Evolutionary conservation across 1,140 invertebrate genomes (phyloP).

Genomic region (Goniozus legneri): DNA sequence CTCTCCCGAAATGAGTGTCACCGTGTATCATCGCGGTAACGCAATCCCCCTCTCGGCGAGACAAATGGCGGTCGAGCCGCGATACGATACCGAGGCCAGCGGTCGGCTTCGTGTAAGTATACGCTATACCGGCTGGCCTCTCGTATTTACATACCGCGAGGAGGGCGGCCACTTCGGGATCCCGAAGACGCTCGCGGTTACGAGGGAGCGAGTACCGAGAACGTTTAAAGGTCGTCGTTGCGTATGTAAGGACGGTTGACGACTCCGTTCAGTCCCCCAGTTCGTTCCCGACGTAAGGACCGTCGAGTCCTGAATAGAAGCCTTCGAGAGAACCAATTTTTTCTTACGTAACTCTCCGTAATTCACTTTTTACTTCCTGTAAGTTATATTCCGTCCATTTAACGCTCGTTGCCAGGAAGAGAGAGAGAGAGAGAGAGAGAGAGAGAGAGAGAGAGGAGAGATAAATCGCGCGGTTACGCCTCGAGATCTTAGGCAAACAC

Average conservation of each 20-base stretch:
- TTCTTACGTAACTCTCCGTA: too few relatives aligned
- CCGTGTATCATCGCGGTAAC: slow-evolving; percentile 36
- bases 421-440: slow-evolving; percentile 8
- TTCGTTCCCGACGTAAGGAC: too few relatives aligned
- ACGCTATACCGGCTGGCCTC: too few relatives aligned
- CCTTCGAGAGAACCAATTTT: too few relatives aligned
- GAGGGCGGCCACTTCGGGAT: slow-evolving; percentile 7
- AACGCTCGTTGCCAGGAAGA: too few relatives aligned
- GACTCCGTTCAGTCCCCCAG: too few relatives aligned
- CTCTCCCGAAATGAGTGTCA: slow-evolving; percentile 36
- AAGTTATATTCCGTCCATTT: too few relatives aligned
- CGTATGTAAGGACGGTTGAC: too few relatives aligned
- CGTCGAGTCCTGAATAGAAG: too few relatives aligned
- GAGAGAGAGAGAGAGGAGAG: slow-evolving; percentile 22
- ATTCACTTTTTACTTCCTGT: too few relatives aligned
- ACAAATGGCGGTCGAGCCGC: slow-evolving; percentile 32
- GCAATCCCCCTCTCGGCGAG: slow-evolving; percentile 33
- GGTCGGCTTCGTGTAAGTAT: slow-evolving; percentile 18
- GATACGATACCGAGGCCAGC: slow-evolving; percentile 33
- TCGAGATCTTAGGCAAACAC: slow-evolving; percentile 37
- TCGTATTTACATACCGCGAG: slow-evolving; percentile 30
- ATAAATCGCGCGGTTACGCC: slow-evolving; percentile 25
- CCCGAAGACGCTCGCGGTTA: slow-evolving; percentile 14
- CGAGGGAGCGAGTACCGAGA: too few relatives aligned
- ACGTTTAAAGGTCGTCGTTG: too few relatives aligned